These are phyloP conservation scores for Otolemur crassicaudatus DNA, from an alignment of 2,797 vertebrate genomes.

Conservation along the genomic window DNA sequence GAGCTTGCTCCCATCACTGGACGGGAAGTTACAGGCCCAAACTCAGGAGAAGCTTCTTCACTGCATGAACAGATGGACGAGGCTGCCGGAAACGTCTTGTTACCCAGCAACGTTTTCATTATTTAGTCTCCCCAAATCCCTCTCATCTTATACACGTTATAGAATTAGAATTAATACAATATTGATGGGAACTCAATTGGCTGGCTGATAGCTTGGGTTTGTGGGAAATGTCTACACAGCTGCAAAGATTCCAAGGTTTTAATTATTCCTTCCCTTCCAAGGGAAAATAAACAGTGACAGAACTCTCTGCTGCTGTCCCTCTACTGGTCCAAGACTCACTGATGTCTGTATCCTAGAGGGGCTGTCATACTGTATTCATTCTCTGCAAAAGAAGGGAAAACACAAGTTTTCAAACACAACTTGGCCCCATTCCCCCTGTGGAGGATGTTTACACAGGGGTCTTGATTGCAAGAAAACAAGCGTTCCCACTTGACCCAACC, in stretches of 20 bases:
- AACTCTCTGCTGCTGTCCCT: neutral
- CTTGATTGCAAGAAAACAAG: slow-evolving; percentile 52
- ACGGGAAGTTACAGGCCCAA: rapidly evolving
- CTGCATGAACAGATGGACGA: neutral
- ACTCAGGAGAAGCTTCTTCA: neutral
- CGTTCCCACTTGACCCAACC: neutral
- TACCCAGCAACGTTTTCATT: rapidly evolving
- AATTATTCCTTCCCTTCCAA: rapidly evolving
- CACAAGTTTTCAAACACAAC: neutral
- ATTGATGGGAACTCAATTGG: too few species aligned
- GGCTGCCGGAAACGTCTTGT: rapidly evolving
- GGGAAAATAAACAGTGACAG: neutral
- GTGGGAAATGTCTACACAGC: neutral
- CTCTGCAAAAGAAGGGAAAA: neutral
- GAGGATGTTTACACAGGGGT: slow-evolving; percentile 37
- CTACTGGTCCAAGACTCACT: neutral
- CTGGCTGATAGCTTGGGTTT: neutral
- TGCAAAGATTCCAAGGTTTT: neutral
- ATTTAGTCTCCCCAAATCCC: neutral
- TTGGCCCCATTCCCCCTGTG: neutral
- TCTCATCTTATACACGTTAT: too few species aligned
- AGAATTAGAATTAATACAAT: neutral
- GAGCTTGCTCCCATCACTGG: rapidly evolving
- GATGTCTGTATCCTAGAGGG: too few species aligned
- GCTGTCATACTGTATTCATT: neutral